Percentiles rank a stretch among this genome's conserved stretches.
These are phyloP conservation scores for Mustela nigripes DNA, from an alignment of 2,113 vertebrate genomes.

Conservation along the genomic window DNA sequence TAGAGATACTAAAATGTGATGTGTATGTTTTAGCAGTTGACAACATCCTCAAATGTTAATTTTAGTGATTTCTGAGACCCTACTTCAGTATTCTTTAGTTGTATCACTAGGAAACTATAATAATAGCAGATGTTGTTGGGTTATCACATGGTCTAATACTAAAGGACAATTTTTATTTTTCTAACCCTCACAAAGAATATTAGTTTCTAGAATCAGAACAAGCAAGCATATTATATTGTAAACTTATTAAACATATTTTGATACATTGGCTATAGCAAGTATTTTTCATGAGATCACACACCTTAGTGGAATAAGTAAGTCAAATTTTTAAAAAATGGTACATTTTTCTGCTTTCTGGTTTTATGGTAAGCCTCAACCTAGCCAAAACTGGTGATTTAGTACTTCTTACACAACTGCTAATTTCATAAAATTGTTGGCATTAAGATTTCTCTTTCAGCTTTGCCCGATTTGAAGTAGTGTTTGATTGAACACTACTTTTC, in stretches of 20 bases:
- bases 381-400: conserved; percentile 20
- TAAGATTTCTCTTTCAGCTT: conserved; percentile 2
- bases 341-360: not conserved
- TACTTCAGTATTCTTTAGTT: not conserved
- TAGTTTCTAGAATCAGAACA: not conserved
- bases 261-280: not conserved
- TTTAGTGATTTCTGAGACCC: not conserved
- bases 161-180: not conserved
- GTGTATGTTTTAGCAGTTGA: not conserved
- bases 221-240: not conserved
- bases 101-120: not conserved
- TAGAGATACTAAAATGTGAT: not conserved
- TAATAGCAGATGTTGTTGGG: not conserved
- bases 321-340: not conserved
- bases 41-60: not conserved
- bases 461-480: not conserved
- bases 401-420: not conserved
- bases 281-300: not conserved
- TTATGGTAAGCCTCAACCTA: not conserved
- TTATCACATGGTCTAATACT: not conserved
- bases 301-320: not conserved
- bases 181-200: not conserved
- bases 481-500: not conserved
- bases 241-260: not conserved
- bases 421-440: not conserved